Conservation (phyloP, 2,113 vertebrate genomes). For the Hydrolagus affinis region DNA sequence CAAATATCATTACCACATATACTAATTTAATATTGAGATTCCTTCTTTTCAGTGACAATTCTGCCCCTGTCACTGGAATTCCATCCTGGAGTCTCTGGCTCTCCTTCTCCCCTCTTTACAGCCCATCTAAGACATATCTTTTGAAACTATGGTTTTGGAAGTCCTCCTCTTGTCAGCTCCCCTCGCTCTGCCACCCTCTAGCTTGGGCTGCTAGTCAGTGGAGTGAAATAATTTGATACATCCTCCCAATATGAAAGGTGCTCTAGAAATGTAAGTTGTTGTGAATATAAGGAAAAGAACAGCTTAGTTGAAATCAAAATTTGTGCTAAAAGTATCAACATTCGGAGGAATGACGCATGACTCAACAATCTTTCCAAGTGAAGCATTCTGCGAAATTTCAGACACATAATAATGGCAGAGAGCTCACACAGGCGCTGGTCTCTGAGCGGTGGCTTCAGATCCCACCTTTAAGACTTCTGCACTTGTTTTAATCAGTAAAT, state of each 20-base stretch:
- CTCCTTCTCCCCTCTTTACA: no score
- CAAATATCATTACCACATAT: neutral
- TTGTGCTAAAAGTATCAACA: neutral
- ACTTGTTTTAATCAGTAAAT: neutral
- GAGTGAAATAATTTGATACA: no score
- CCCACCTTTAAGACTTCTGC: neutral
- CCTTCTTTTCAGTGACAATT: neutral
- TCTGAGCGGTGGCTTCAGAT: neutral
- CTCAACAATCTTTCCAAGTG: neutral
- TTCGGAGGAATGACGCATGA: neutral
- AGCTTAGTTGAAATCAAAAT: neutral
- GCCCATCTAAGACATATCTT: no score
- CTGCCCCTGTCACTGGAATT: no score
- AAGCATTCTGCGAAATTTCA: neutral
- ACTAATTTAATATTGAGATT: conserved; percentile 15
- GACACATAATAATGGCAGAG: neutral
- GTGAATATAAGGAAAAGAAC: neutral
- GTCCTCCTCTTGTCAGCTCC: no score
- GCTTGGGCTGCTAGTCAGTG: no score
- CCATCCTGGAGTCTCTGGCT: no score
- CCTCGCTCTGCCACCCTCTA: no score
- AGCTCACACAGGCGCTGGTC: neutral
- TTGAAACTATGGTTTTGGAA: no score
- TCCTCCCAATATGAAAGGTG: no score
- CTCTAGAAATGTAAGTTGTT: no score